Percentiles rank a stretch among this genome's conserved stretches.
Evolutionary conservation across 2,888 invertebrate species (phyloP).

Genomic region (Tuta absoluta): DNA sequence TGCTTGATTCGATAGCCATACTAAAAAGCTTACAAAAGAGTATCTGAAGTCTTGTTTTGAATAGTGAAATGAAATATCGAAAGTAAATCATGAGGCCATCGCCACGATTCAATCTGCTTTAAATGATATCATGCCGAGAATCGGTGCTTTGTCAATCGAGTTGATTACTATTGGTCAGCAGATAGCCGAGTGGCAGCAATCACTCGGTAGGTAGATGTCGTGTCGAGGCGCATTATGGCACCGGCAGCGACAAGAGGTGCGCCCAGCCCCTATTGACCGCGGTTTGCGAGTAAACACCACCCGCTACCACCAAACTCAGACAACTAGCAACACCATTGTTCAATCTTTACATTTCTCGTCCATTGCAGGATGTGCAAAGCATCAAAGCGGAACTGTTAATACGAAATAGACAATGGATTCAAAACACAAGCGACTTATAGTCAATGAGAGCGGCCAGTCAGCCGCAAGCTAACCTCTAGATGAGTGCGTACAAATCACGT

Average conservation of each 20-base stretch:
- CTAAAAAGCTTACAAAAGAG: neutral
- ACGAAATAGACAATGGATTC: slow-evolving; percentile 44
- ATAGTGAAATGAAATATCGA: neutral
- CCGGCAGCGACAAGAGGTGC: slow-evolving; percentile 60
- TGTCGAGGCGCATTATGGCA: slow-evolving; percentile 70
- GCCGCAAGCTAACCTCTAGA: slow-evolving; percentile 74
- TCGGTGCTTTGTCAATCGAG: neutral
- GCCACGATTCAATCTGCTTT: neutral
- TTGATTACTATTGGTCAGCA: neutral
- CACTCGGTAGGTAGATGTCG: slow-evolving; percentile 74
- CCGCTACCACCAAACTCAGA: slow-evolving; percentile 43
- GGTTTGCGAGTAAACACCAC: slow-evolving; percentile 74
- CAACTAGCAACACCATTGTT: neutral
- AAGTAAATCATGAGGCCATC: neutral
- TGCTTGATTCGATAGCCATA: too few species aligned
- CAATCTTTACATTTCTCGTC: neutral
- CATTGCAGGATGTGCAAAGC: neutral
- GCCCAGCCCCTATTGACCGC: slow-evolving; percentile 72
- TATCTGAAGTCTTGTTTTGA: neutral
- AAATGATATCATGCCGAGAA: neutral
- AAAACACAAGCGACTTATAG: slow-evolving; percentile 11
- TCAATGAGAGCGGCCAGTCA: slow-evolving; percentile 50
- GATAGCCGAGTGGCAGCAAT: slow-evolving; percentile 46
- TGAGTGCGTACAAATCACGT: slow-evolving; percentile 82
- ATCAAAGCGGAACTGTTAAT: neutral